These are phyloP conservation scores for Brachirus orientalis DNA, from an alignment of 2,113 vertebrate genomes.

Conservation along the genomic window DNA sequence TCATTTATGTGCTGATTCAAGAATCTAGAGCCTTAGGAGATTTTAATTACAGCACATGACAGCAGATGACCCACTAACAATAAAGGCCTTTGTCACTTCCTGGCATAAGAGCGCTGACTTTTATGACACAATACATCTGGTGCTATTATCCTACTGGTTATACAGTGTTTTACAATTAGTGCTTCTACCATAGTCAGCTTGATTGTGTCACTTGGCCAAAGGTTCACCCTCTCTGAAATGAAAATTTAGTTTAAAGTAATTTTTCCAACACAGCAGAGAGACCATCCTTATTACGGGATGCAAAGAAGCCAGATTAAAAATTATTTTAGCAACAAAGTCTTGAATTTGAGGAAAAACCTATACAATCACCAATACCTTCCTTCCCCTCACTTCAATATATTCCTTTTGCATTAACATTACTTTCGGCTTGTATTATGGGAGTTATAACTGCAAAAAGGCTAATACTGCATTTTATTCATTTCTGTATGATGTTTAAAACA, in stretches of 20 bases:
- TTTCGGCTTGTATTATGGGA: conserved; percentile 43
- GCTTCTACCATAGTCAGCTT: background rate
- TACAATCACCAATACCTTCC: conserved; percentile 29
- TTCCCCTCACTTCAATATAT: conserved; percentile 54
- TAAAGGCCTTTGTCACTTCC: background rate
- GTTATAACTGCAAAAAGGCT: conserved; percentile 54
- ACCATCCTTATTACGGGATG: background rate
- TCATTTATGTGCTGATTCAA: background rate
- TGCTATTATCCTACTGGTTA: background rate
- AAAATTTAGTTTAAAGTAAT: background rate
- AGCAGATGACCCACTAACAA: background rate
- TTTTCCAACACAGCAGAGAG: background rate
- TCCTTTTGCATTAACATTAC: conserved; percentile 45
- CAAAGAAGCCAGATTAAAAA: conserved; percentile 13
- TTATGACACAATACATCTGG: background rate
- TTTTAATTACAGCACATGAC: background rate
- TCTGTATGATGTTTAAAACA: conserved; percentile 47
- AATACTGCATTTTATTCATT: conserved; percentile 78
- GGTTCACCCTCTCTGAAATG: background rate
- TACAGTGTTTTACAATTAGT: conserved; percentile 33
- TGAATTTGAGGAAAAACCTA: background rate
- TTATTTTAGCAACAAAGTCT: conserved; percentile 2
- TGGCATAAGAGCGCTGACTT: background rate
- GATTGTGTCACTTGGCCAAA: background rate
- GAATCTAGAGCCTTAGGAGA: conserved; percentile 12